These are phyloP conservation scores for Anoplius nigerrimus DNA, from an alignment of 2,888 invertebrate species.

Conservation along the genomic window DNA sequence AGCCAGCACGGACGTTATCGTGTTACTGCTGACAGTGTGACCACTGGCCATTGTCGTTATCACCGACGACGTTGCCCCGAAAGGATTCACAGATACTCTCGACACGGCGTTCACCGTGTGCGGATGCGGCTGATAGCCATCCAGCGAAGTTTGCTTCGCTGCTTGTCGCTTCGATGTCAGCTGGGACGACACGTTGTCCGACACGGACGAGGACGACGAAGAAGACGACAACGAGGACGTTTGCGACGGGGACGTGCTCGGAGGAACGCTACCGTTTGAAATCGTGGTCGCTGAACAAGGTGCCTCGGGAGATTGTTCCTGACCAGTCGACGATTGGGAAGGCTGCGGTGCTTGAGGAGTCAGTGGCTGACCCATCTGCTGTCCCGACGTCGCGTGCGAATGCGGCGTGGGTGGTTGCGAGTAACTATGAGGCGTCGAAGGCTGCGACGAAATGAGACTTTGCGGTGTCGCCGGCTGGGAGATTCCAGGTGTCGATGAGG, in stretches of 20 bases:
- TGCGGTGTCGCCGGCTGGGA: slow-evolving; percentile 71
- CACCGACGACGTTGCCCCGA: slow-evolving; percentile 70
- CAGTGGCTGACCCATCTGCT: slow-evolving; percentile 42
- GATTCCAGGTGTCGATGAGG: slow-evolving; percentile 63
- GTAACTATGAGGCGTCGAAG: slow-evolving; percentile 70
- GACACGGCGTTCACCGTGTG: slow-evolving; percentile 63
- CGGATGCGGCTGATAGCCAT: slow-evolving; percentile 71
- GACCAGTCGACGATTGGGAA: slow-evolving; percentile 61
- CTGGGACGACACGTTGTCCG: slow-evolving; percentile 45
- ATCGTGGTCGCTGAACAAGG: slow-evolving; percentile 59
- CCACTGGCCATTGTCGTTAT: slow-evolving; percentile 84
- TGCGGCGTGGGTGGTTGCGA: slow-evolving; percentile 72
- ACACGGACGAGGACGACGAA: slow-evolving; percentile 44
- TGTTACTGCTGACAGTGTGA: slow-evolving; percentile 86
- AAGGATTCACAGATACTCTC: slow-evolving; percentile 59
- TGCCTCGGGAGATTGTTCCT: slow-evolving; percentile 63
- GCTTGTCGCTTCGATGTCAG: slow-evolving; percentile 61
- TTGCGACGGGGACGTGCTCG: slow-evolving; percentile 60
- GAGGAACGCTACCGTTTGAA: slow-evolving; percentile 55
- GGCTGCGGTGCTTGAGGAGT: slow-evolving; percentile 58
- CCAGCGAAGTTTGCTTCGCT: slow-evolving; percentile 67
- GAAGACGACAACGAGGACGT: slow-evolving; percentile 53
- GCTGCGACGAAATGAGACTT: slow-evolving; percentile 69
- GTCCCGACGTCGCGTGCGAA: slow-evolving; percentile 58
- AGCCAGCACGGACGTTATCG: slow-evolving; percentile 87